A percentile compares a stretch with the other conserved stretches of the same genome.
These are phyloP conservation scores for Pelvicachromis taeniatus DNA, from an alignment of 2,113 vertebrate genomes.

Conservation along the genomic window DNA sequence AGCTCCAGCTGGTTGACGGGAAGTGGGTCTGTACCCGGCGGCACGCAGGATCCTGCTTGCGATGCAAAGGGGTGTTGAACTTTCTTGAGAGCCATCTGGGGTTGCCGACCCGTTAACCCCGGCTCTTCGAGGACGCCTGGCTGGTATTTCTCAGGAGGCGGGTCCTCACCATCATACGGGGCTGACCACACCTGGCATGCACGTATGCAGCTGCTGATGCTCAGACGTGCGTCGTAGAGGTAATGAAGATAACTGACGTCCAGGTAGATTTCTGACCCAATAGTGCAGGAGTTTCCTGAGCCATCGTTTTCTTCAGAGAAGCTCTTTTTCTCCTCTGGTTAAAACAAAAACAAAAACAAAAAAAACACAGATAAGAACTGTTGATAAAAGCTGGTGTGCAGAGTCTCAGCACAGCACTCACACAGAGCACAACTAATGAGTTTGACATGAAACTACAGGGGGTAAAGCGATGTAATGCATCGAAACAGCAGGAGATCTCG, in stretches of 20 bases:
- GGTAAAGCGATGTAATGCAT: constrained; percentile 32
- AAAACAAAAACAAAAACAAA: not conserved
- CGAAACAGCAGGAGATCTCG: constrained; percentile 23
- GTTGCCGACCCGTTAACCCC: not conserved
- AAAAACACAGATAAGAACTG: not conserved
- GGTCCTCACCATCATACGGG: constrained; percentile 86
- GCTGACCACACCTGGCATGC: constrained; percentile 92
- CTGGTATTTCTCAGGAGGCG: constrained; percentile 81
- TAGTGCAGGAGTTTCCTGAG: constrained; percentile 79
- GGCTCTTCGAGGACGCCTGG: constrained; percentile 73
- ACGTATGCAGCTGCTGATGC: constrained; percentile 79
- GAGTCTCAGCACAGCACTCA: not conserved
- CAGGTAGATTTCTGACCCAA: constrained; percentile 81
- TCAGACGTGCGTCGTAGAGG: constrained; percentile 84
- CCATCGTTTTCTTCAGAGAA: not conserved
- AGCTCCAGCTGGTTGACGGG: constrained; percentile 79
- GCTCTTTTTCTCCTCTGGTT: constrained; percentile 54
- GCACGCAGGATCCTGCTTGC: not conserved
- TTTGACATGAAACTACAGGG: constrained; percentile 32
- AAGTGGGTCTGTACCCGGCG: not conserved
- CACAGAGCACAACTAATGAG: constrained; percentile 42
- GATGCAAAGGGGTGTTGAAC: not conserved
- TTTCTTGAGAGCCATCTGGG: constrained; percentile 37
- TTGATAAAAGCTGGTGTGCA: not conserved
- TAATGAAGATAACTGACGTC: constrained; percentile 96